phyloP scores from a whole-genome alignment of 2,113 vertebrate species.

The Seriola dumerili region DNA sequence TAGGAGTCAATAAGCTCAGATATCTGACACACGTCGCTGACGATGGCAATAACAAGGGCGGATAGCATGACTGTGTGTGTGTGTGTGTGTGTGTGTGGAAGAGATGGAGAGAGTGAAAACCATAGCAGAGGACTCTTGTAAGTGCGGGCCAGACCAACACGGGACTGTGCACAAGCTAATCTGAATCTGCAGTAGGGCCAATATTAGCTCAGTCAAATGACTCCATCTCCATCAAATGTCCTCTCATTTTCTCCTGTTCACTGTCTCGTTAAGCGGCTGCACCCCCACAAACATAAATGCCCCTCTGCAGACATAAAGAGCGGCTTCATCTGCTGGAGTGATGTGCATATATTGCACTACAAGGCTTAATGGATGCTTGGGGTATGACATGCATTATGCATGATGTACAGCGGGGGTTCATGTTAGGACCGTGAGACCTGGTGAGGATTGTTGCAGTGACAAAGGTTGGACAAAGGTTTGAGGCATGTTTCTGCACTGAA shows the following conservation, averaged over 20 bases:
- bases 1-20: slow-evolving; percentile 40
- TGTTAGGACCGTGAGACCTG: slow-evolving; percentile 11
- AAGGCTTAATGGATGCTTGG: slow-evolving; percentile 38
- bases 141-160: not conserved
- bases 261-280: slow-evolving; percentile 32
- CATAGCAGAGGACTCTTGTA: slow-evolving; percentile 7
- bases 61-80: slow-evolving; percentile 2
- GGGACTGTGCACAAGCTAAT: not conserved
- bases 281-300: slow-evolving; percentile 30
- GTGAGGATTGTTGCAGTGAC: not conserved
- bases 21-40: slow-evolving; percentile 41
- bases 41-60: slow-evolving; percentile 14
- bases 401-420: slow-evolving; percentile 1
- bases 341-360: slow-evolving; percentile 30
- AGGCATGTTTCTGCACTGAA: not conserved
- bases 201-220: slow-evolving; percentile 42
- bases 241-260: slow-evolving; percentile 2
- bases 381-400: slow-evolving; percentile 43
- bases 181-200: slow-evolving; percentile 9
- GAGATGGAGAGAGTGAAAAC: not conserved
- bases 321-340: slow-evolving; percentile 4
- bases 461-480: not conserved
- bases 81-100: not conserved
- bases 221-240: slow-evolving; percentile 28
- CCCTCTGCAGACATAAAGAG: slow-evolving; percentile 28